Base-by-base conservation (phyloP, 2,797 vertebrate genomes). In the Melanotaenia nigrans region DNA sequence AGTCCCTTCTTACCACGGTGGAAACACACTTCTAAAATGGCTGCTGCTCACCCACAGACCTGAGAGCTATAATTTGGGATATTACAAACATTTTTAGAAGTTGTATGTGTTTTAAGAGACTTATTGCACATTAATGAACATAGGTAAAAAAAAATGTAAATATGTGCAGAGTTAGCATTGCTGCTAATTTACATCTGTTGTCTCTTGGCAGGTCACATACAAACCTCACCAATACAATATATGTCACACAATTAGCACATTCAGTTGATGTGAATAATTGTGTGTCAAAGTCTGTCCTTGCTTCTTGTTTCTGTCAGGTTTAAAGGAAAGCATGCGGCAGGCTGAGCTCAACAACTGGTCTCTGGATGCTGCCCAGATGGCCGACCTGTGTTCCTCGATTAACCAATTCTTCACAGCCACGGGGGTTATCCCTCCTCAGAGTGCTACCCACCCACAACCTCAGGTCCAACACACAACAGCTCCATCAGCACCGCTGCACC, bases 271-370 rank as follows among this genome's bases (percentile, higher is more conserved):
- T 49, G 20, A 22, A 22, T 49, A 49, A 42, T 16, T 49, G 45
- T n/a, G 20, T 4, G 7, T 68, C 16, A 14, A 40, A 18, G 36
- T 60, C 18, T 2, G 2, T 53, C 58, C 18, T 30, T 33, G 7
- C 11, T 22, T 60, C 22, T 35, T 68, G 30, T 57, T 18, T 75
- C 25, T 47, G 12, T 57, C 88, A 96, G 96, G 95, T 84, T 91
- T 96, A 65, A 96, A 95, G 91, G 95, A 96, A 88, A 96, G 94
- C 87, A 96, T 96, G 96, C 93, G 94, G 55, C 96, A 96, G 88
- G 96, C 96, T 30, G 95, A 96, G 89, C 95, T 95, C 79, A 96
- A 94, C 92, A 96, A 96, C 93, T 96, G 96, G 96, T 93, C 95
- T 3, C 92, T 96, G 86, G 96, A 96, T 73, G 88, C 95, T 7